These are phyloP conservation scores for Boleophthalmus pectinirostris DNA, from an alignment of 2,113 vertebrate genomes.

Conservation along the genomic window DNA sequence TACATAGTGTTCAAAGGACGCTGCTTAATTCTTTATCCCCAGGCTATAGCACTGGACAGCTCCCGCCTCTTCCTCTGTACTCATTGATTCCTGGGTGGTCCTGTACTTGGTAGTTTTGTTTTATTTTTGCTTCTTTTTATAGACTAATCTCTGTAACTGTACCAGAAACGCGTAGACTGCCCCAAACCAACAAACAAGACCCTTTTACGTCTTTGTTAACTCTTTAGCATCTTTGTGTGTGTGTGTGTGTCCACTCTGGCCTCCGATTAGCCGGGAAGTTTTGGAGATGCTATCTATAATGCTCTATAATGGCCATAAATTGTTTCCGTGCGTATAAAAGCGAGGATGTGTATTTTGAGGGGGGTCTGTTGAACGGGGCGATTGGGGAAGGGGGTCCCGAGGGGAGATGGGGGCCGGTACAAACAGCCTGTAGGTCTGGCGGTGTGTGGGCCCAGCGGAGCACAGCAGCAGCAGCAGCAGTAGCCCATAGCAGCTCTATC, in stretches of 20 bases:
- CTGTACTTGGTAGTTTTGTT: slow-evolving; percentile 51
- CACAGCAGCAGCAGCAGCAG: slow-evolving; percentile 31
- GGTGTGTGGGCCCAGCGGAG: slow-evolving; percentile 84
- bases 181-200: slow-evolving; percentile 75
- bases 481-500: slow-evolving; percentile 41
- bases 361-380: slow-evolving; percentile 52
- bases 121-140: slow-evolving; percentile 68
- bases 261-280: slow-evolving; percentile 72
- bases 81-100: slow-evolving; percentile 83
- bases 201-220: slow-evolving; percentile 61
- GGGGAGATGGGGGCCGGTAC: slow-evolving; percentile 80
- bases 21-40: neutral
- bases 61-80: slow-evolving; percentile 27
- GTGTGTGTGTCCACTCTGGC: slow-evolving; percentile 55
- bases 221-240: slow-evolving; percentile 45
- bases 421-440: slow-evolving; percentile 82
- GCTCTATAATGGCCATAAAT: slow-evolving; percentile 85
- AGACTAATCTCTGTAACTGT: slow-evolving; percentile 73
- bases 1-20: neutral
- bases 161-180: slow-evolving; percentile 58
- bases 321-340: slow-evolving; percentile 88
- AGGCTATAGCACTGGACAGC: slow-evolving; percentile 30
- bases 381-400: slow-evolving; percentile 79
- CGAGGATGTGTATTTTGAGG: slow-evolving; percentile 84
- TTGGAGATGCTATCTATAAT: slow-evolving; percentile 86